Percentiles rank a stretch among this genome's conserved stretches.
phyloP scores from a whole-genome alignment of 2,113 vertebrate species.

The Ramphastos sulfuratus region DNA sequence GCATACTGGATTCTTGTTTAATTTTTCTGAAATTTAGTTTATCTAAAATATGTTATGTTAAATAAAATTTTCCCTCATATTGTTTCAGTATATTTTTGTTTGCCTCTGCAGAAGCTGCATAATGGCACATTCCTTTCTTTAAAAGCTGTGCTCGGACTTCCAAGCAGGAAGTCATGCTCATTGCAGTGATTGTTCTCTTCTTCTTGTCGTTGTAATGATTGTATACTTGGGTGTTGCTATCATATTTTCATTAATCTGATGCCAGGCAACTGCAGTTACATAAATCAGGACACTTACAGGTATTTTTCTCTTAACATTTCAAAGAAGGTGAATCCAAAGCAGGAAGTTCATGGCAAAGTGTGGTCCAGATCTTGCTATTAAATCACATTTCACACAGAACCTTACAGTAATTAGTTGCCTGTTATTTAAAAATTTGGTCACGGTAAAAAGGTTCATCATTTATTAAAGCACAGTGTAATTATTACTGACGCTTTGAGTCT shows the following conservation, averaged over 20 bases:
- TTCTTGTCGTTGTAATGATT: constrained; percentile 15
- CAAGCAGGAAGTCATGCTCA: not conserved
- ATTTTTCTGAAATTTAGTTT: not conserved
- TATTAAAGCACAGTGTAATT: not conserved
- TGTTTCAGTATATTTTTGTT: not conserved
- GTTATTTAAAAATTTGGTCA: not conserved
- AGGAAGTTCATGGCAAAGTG: not conserved
- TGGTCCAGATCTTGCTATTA: constrained; percentile 5
- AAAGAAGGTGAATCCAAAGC: constrained; percentile 31
- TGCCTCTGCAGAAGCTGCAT: not conserved
- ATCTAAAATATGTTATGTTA: not conserved
- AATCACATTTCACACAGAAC: constrained; percentile 14
- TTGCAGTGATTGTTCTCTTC: constrained; percentile 14
- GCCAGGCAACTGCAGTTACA: constrained; percentile 3
- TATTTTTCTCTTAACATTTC: constrained; percentile 5
- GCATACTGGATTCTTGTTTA: not conserved
- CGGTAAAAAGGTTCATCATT: not conserved
- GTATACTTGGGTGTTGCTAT: constrained; percentile 13
- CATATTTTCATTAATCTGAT: constrained; percentile 45
- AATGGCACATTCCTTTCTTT: not conserved
- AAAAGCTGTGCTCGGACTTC: constrained; percentile 11
- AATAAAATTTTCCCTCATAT: not conserved
- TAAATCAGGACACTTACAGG: constrained; percentile 35
- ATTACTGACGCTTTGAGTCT: constrained; percentile 26
- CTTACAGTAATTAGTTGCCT: constrained; percentile 39